phyloP scores from a whole-genome alignment of 2,797 vertebrate species.

The Trachops cirrhosus region DNA sequence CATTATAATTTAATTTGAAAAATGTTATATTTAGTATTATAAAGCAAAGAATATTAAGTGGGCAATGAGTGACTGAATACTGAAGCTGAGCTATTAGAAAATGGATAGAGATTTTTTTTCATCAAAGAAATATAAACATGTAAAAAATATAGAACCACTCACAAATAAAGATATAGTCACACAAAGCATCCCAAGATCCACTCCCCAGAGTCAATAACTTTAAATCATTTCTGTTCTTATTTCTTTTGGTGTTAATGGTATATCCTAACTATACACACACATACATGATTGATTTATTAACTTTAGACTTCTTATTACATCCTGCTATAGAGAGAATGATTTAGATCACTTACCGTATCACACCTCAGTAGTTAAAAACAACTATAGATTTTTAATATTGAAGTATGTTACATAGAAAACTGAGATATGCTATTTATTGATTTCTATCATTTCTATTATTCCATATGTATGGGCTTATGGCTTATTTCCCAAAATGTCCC shows the following conservation, averaged over 20 bases:
- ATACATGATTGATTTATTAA: neutral
- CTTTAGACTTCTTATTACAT: neutral
- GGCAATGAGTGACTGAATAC: neutral
- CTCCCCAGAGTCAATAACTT: neutral
- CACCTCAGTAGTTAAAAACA: neutral
- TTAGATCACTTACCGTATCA: neutral
- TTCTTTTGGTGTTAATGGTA: neutral
- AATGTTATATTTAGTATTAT: neutral
- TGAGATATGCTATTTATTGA: neutral
- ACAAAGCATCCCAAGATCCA: neutral
- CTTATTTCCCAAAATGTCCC: slow-evolving; percentile 9
- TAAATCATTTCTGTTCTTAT: neutral
- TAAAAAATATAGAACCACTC: neutral
- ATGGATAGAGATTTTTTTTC: neutral
- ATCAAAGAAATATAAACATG: neutral
- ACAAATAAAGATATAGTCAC: neutral
- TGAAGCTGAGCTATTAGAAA: neutral
- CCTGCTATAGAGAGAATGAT: neutral
- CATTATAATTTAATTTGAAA: neutral
- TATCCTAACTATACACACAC: neutral
- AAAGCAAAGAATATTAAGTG: neutral
- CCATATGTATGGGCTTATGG: neutral
- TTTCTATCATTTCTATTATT: slow-evolving; percentile 43
- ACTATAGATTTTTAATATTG: neutral
- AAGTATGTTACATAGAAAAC: slow-evolving; percentile 33